A percentile compares a stretch with the other conserved stretches of the same genome.
phyloP scores from a whole-genome alignment of 2,113 vertebrate genomes.

The Aphelocoma coerulescens region DNA sequence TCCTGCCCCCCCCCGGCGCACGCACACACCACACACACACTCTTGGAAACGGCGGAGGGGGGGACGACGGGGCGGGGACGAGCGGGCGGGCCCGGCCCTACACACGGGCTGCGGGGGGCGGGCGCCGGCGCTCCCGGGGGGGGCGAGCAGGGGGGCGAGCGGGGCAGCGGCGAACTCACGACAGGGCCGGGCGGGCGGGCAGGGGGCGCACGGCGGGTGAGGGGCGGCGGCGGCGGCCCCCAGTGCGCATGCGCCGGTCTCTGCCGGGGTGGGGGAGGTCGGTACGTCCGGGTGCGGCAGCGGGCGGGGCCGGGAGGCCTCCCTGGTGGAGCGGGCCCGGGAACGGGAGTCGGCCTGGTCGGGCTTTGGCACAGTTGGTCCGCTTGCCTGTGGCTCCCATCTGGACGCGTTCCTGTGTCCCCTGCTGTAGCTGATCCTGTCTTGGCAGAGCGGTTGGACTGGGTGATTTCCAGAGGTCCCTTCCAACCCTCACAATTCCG shows the following conservation, averaged over 20 bases:
- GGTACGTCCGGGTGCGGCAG: background rate
- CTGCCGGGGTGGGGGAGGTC: background rate
- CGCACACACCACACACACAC: background rate
- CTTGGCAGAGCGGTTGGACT: background rate
- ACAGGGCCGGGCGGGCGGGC: background rate
- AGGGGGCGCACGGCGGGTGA: background rate
- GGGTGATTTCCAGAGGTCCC: background rate
- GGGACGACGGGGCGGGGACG: too few relatives aligned
- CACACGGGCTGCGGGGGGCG: too few relatives aligned
- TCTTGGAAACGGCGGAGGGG: too few relatives aligned
- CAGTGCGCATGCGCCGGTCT: background rate
- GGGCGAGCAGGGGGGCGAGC: too few relatives aligned
- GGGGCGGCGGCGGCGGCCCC: background rate
- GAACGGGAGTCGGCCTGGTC: rapidly evolving
- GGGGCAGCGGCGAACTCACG: too few relatives aligned
- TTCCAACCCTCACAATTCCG: rapidly evolving
- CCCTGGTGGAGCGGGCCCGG: rapidly evolving
- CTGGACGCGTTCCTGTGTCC: background rate
- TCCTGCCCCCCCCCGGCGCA: background rate
- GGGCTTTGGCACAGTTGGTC: rapidly evolving
- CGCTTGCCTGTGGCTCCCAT: rapidly evolving
- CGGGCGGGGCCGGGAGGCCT: background rate
- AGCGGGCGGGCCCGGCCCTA: too few relatives aligned
- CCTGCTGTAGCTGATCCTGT: background rate
- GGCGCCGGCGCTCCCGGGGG: too few relatives aligned